A percentile compares a stretch with the other conserved stretches of the same genome.
Evolutionary conservation across 1,140 invertebrate genomes (phyloP).

Genomic region (Drosophila athabasca): DNA sequence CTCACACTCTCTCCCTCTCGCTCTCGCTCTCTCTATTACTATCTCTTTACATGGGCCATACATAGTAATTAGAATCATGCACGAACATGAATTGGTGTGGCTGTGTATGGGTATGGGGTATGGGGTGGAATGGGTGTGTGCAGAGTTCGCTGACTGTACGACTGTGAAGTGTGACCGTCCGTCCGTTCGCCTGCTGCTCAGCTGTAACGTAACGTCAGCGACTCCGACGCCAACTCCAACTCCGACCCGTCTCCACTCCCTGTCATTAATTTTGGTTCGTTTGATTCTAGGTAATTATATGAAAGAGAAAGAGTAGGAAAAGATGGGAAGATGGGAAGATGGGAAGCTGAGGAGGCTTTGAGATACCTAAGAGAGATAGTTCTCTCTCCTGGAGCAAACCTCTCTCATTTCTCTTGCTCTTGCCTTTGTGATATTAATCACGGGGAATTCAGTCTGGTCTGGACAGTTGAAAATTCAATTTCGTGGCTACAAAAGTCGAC

Average conservation of each 20-base stretch:
- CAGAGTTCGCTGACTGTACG: conserved; percentile 72
- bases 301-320: too few relatives aligned
- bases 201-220: conserved; percentile 11
- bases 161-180: conserved; percentile 14
- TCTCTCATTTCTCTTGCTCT: conserved; percentile 8
- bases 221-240: conserved; percentile 61
- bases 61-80: conserved; percentile 79
- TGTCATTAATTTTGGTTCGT: conserved; percentile 42
- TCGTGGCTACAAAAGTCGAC: conserved; percentile 63
- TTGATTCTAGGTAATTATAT: too few relatives aligned
- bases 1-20: conserved; percentile 13
- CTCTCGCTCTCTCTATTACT: conserved; percentile 44
- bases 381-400: too few relatives aligned
- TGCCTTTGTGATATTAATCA: conserved; percentile 58
- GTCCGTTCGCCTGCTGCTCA: too few relatives aligned
- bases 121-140: conserved; percentile 22
- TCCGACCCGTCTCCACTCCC: neutral
- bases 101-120: conserved; percentile 8
- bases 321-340: too few relatives aligned
- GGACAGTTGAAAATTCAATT: conserved; percentile 75
- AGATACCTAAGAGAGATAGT: too few relatives aligned
- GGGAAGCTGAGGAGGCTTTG: too few relatives aligned
- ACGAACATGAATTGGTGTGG: conserved; percentile 37
- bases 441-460: conserved; percentile 36
- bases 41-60: conserved; percentile 19